Evolutionary conservation across 2,888 invertebrate genomes (phyloP), one percentile per base, ranked within the genome.

Genomic region (Eulithis prunata): DNA sequence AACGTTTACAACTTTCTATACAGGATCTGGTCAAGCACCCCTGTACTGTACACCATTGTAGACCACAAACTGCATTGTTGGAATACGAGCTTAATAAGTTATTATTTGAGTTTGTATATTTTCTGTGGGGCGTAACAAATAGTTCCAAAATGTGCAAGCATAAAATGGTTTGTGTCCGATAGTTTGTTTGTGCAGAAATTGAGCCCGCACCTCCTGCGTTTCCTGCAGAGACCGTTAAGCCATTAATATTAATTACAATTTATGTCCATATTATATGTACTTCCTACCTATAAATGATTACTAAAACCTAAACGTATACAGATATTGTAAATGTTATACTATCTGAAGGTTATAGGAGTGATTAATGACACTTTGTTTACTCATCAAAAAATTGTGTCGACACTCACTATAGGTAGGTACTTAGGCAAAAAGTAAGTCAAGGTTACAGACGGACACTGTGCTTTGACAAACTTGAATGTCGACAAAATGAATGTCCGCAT

Each of bases 1-100:
- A 87, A 83, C 83, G 69, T 78, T 83, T 82, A 85, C 83, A 82
- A 79, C 81, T 80, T 82, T 75, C 73, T 78, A 70, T 72, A 75
- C 73, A 79, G 73, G 75, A 80, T 79, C 77, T 78, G 79, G 83
- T 82, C 79, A 85, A 79, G 81, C 79, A 79, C 76, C 72, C 75
- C 71, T 21, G 21, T 84, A 82, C 32, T 80, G 84, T 84, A 82
- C 75, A 82, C 69, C 73, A 75, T 70, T 73, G 74, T 75, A 75
- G 73, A 82, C 81, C 80, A 72, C 78, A 80, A 77, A 75, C 58
- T 72, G 68, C 69, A 65, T 68, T 71, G 71, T 71, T 69, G 69
- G 74, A 76, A 72, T 69, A 67, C 70, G 62, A 71, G 61, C 66
- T 57, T 68, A 61, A 62, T 62, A 57, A 63, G 49, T 57, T 49